Percentiles rank a stretch among this genome's conserved stretches.
These are phyloP conservation scores for Drosophila erecta DNA, from an alignment of 1,140 invertebrate genomes.

Conservation along the genomic window DNA sequence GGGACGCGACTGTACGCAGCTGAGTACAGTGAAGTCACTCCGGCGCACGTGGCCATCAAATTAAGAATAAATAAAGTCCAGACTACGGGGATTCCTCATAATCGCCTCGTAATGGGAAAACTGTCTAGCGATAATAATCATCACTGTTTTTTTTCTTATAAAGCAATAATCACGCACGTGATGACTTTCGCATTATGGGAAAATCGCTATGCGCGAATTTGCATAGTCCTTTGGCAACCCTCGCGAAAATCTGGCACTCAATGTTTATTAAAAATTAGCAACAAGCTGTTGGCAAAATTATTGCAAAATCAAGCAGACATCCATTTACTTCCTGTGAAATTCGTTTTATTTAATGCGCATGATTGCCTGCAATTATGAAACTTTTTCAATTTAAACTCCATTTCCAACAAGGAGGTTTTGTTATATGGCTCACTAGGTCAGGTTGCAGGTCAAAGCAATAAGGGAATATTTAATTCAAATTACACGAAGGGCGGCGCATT, in stretches of 20 bases:
- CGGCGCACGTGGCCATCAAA: slow-evolving; percentile 33
- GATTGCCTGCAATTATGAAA: no score
- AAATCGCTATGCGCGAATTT: slow-evolving; percentile 65
- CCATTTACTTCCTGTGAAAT: slow-evolving; percentile 49
- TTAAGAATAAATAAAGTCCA: slow-evolving; percentile 40
- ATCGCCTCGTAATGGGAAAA: slow-evolving; percentile 47
- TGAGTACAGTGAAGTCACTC: slow-evolving; percentile 8
- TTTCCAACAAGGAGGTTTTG: background rate
- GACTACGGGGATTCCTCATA: slow-evolving; percentile 14
- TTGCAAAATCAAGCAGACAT: slow-evolving; percentile 37
- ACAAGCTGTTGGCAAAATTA: slow-evolving; percentile 65
- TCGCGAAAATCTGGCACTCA: slow-evolving; percentile 21
- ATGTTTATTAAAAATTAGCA: slow-evolving; percentile 79
- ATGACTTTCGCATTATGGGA: slow-evolving; percentile 65
- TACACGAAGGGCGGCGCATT: slow-evolving; percentile 51
- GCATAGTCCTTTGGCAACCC: slow-evolving; percentile 49
- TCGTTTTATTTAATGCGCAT: no score
- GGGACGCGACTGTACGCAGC: slow-evolving; percentile 8
- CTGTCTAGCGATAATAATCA: slow-evolving; percentile 29
- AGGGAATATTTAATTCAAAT: slow-evolving; percentile 77
- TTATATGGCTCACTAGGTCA: slow-evolving; percentile 57
- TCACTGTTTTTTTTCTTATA: slow-evolving; percentile 24
- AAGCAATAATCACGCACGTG: slow-evolving; percentile 67
- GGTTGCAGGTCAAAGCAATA: slow-evolving; percentile 24
- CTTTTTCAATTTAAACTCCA: background rate